Evolutionary conservation across 2,113 vertebrate species (phyloP).

Genomic region (Bambusicola thoracicus): DNA sequence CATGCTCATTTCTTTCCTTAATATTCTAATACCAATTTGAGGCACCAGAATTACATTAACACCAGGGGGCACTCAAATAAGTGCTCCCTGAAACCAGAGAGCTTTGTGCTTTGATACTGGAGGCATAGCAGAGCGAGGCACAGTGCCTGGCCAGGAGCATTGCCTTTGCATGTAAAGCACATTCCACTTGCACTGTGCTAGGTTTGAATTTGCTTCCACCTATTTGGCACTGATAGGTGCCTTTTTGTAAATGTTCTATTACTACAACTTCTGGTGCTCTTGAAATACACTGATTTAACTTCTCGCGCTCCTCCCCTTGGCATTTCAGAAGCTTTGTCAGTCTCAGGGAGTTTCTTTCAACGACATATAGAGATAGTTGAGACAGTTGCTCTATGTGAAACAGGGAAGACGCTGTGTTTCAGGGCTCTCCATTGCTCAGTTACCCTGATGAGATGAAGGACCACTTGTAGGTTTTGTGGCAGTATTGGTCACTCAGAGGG

Average conservation of each 20-base stretch:
- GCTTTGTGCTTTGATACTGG: not conserved
- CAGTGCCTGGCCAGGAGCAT: not conserved
- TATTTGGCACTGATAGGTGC: not conserved
- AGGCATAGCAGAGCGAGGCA: not conserved
- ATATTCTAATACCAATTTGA: not conserved
- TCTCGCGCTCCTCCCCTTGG: not conserved
- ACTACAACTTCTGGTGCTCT: not conserved
- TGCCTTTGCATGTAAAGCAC: not conserved
- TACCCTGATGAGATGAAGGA: not conserved
- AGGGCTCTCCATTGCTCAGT: not conserved
- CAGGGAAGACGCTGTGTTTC: not conserved
- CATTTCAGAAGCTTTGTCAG: not conserved
- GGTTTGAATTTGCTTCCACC: not conserved
- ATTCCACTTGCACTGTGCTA: not conserved
- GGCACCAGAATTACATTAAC: not conserved
- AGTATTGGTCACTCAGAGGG: not conserved
- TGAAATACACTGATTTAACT: not conserved
- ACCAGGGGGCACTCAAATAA: conserved; percentile 21
- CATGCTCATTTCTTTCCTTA: not conserved
- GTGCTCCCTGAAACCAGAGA: not conserved
- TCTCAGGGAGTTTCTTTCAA: not conserved
- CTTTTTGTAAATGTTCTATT: not conserved
- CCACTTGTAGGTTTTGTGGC: not conserved
- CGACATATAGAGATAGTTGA: not conserved
- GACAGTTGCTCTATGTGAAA: not conserved